Evolutionary conservation across 2,113 vertebrate species (phyloP).

Genomic region (Antigone vipio): DNA sequence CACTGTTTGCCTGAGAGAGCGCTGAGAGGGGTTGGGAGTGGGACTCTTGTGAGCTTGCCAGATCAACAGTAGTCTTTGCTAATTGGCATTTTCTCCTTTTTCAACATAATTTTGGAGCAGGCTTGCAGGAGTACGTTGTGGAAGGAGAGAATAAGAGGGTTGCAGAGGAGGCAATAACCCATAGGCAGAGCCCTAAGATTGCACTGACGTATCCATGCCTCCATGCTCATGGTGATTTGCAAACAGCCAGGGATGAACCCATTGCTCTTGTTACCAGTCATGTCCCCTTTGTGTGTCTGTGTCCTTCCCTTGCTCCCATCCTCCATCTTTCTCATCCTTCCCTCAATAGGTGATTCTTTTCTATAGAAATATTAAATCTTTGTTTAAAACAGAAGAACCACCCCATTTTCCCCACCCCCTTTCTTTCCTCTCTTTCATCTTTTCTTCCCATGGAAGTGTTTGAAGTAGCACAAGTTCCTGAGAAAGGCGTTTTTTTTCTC

Average conservation of each 20-base stretch:
- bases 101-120: background rate
- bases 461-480: slow-evolving; percentile 13
- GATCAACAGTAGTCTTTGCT: background rate
- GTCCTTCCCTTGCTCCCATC: slow-evolving; percentile 11
- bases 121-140: background rate
- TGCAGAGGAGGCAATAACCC: background rate
- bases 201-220: slow-evolving; percentile 34
- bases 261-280: background rate
- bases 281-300: slow-evolving; percentile 19
- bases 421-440: slow-evolving; percentile 37
- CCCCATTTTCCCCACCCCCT: background rate
- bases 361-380: slow-evolving; percentile 39
- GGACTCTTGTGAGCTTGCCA: background rate
- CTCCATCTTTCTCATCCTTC: slow-evolving; percentile 50
- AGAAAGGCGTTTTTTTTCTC: background rate
- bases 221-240: slow-evolving; percentile 36
- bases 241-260: slow-evolving; percentile 34
- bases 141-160: background rate
- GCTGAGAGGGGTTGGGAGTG: background rate
- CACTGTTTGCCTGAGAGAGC: background rate
- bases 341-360: slow-evolving; percentile 30
- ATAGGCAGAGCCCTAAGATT: slow-evolving; percentile 38
- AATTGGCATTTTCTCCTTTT: background rate
- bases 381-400: slow-evolving; percentile 26
- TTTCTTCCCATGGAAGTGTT: slow-evolving; percentile 40